Evolutionary conservation across 2,888 invertebrate species (phyloP).

Genomic region (Branchipolynoe longqiensis): DNA sequence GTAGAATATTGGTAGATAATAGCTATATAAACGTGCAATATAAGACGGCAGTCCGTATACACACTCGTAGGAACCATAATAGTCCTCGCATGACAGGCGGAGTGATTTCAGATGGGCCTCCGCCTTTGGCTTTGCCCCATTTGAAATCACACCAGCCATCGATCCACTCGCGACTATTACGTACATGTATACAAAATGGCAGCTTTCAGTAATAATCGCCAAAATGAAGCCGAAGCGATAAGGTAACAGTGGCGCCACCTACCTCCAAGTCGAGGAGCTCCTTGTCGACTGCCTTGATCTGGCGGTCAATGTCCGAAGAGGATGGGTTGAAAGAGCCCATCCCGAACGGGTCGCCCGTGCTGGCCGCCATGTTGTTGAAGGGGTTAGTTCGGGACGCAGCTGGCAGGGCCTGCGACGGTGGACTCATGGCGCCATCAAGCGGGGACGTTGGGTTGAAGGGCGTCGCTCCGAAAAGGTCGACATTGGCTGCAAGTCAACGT

Average conservation of each 20-base stretch:
- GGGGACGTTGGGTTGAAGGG: constrained; percentile 58
- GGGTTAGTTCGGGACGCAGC: constrained; percentile 29
- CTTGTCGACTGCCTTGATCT: constrained; percentile 90
- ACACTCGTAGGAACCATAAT: too few species aligned
- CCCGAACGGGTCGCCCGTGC: constrained; percentile 89
- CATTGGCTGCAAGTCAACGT: constrained; percentile 10
- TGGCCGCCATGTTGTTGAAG: constrained; percentile 29
- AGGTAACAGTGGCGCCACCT: constrained; percentile 67
- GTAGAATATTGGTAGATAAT: too few species aligned
- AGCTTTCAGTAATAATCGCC: constrained; percentile 17
- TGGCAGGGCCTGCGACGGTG: neutral
- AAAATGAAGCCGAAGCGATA: neutral
- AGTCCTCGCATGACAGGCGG: too few species aligned
- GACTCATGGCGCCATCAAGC: neutral
- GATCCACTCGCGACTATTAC: too few species aligned
- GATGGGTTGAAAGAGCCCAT: constrained; percentile 87
- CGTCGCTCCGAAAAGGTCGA: constrained; percentile 64
- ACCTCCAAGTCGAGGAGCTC: constrained; percentile 94
- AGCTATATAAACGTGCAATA: too few species aligned
- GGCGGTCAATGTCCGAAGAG: constrained; percentile 86
- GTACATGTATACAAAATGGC: too few species aligned
- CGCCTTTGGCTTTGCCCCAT: too few species aligned
- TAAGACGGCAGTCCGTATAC: too few species aligned
- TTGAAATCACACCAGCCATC: too few species aligned
- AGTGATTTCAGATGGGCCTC: too few species aligned